Percentiles rank a stretch among this genome's conserved stretches.
Evolutionary conservation across 2,113 vertebrate genomes (phyloP).

Genomic region (Tretioscincus oriximinensis): DNA sequence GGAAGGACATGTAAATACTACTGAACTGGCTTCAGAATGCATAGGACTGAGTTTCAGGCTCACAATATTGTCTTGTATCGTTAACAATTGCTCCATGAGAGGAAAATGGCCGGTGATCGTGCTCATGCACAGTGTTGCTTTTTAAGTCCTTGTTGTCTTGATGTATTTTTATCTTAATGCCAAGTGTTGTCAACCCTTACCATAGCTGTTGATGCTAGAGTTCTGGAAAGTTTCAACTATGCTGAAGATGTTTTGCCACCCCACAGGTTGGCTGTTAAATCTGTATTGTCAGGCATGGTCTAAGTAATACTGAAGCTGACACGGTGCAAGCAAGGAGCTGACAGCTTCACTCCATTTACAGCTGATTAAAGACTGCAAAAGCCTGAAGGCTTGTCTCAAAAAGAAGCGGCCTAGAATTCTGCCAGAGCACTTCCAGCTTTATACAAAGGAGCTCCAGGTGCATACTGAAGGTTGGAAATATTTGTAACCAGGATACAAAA

Average conservation of each 20-base stretch:
- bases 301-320: conserved; percentile 64
- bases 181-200: neutral
- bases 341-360: conserved; percentile 67
- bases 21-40: neutral
- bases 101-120: neutral
- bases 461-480: neutral
- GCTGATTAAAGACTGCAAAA: conserved; percentile 67
- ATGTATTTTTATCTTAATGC: conserved; percentile 5
- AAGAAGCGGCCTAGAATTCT: conserved; percentile 44
- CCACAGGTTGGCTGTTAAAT: conserved; percentile 52
- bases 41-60: neutral
- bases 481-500: conserved; percentile 3
- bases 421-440: conserved; percentile 36
- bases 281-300: conserved; percentile 62
- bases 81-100: neutral
- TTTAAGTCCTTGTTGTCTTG: neutral
- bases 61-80: neutral
- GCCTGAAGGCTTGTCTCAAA: conserved; percentile 48
- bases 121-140: neutral
- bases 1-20: too few relatives aligned
- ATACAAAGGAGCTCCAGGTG: neutral
- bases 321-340: conserved; percentile 63
- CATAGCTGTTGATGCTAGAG: neutral
- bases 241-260: conserved; percentile 49
- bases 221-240: conserved; percentile 35